Conservation (phyloP, 2,888 invertebrate species). For the Polydesmus complanatus region DNA sequence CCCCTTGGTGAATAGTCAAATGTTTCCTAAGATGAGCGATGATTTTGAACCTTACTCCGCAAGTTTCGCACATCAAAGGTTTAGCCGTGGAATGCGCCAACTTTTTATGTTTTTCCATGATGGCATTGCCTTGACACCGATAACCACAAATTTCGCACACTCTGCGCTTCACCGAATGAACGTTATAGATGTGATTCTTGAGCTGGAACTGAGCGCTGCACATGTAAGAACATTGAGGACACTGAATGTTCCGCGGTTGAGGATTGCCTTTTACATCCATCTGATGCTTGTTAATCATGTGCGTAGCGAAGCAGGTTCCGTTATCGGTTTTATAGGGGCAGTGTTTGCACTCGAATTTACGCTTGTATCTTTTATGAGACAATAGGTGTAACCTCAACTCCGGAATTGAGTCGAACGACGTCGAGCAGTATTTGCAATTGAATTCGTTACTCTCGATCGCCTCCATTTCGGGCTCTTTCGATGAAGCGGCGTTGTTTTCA, state of each 20-base stretch:
- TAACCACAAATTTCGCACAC: not conserved
- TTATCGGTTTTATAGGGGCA: not conserved
- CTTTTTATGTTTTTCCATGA: not conserved
- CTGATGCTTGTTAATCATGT: not conserved
- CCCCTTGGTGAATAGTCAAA: not conserved
- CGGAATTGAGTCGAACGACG: not conserved
- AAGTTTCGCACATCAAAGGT: not conserved
- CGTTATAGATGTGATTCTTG: not conserved
- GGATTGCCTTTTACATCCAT: not conserved
- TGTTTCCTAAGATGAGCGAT: not conserved
- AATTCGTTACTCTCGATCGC: too few relatives aligned
- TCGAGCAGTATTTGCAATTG: not conserved
- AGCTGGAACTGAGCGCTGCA: not conserved
- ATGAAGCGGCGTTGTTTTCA: too few relatives aligned
- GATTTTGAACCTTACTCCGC: not conserved
- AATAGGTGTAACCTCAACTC: not conserved
- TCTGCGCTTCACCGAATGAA: not conserved
- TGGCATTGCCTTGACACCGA: not conserved
- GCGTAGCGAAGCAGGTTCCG: not conserved
- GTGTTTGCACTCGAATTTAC: not conserved
- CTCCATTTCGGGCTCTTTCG: too few relatives aligned
- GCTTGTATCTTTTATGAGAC: not conserved
- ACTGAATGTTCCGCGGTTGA: not conserved
- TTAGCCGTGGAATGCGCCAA: not conserved
- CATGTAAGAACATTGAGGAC: not conserved